phyloP scores from a whole-genome alignment of 2,113 vertebrate species.

The Pogona vitticeps region DNA sequence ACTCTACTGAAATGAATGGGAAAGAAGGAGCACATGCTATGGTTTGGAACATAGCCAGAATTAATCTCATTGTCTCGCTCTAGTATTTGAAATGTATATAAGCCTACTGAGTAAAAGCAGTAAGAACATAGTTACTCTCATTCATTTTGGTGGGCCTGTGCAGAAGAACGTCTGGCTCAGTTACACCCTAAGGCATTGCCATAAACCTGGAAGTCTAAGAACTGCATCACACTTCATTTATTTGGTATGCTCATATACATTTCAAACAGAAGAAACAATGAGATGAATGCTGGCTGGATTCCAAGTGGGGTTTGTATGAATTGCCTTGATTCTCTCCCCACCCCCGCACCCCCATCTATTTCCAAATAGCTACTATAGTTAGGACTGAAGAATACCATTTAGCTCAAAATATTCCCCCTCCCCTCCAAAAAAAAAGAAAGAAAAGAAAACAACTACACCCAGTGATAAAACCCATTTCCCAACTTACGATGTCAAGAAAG shows the following conservation, averaged over 20 bases:
- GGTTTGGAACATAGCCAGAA: conserved; percentile 1
- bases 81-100: neutral
- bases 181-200: neutral
- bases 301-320: neutral
- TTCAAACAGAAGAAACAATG: conserved; percentile 17
- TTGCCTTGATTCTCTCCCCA: neutral
- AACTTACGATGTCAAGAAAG: conserved; percentile 27
- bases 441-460: neutral
- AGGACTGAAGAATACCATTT: neutral
- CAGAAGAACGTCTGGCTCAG: neutral
- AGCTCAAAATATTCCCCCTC: neutral
- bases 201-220: neutral
- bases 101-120: neutral
- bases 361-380: neutral
- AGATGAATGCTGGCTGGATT: neutral
- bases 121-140: neutral
- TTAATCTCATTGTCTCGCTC: neutral
- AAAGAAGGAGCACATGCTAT: neutral
- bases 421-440: neutral
- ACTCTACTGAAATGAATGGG: neutral
- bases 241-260: neutral
- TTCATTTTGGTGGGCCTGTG: neutral
- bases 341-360: neutral
- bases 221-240: neutral
- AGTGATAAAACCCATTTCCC: neutral